Percentiles rank a stretch among this genome's conserved stretches.
phyloP scores from a whole-genome alignment of 2,888 invertebrate species.

The Zelleria hepariella region DNA sequence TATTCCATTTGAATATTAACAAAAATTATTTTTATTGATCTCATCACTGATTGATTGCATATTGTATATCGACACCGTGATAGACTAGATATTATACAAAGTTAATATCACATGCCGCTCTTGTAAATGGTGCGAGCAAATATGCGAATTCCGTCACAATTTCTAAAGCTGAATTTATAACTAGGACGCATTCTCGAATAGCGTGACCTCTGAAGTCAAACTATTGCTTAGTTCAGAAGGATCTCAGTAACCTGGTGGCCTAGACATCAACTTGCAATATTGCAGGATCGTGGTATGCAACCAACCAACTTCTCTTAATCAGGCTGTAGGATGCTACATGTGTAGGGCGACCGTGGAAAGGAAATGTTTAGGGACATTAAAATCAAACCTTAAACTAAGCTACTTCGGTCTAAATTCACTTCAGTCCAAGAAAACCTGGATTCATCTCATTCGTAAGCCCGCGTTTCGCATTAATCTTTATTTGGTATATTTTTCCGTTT shows the following conservation, averaged over 20 bases:
- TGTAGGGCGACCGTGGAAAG: background rate
- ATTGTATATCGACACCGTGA: no score
- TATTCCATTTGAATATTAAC: no score
- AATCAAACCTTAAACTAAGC: background rate
- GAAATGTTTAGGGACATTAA: background rate
- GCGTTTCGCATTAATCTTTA: no score
- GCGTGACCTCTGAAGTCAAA: background rate
- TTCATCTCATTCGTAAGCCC: no score
- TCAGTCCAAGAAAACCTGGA: no score
- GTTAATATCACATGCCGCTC: no score
- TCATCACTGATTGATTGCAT: no score
- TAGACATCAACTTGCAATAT: constrained; percentile 13
- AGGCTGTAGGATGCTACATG: constrained; percentile 12
- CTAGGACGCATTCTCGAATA: background rate
- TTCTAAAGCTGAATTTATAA: background rate
- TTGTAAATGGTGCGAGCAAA: background rate
- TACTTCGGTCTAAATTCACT: no score
- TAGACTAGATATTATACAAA: no score
- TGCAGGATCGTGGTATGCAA: constrained; percentile 19
- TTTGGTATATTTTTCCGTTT: no score
- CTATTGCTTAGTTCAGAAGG: background rate
- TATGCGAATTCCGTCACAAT: background rate
- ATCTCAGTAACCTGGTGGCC: background rate
- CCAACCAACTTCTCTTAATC: constrained; percentile 29
- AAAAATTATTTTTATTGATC: no score